These are phyloP conservation scores for Lithophane socia DNA, from an alignment of 2,888 invertebrate genomes.

Conservation along the genomic window DNA sequence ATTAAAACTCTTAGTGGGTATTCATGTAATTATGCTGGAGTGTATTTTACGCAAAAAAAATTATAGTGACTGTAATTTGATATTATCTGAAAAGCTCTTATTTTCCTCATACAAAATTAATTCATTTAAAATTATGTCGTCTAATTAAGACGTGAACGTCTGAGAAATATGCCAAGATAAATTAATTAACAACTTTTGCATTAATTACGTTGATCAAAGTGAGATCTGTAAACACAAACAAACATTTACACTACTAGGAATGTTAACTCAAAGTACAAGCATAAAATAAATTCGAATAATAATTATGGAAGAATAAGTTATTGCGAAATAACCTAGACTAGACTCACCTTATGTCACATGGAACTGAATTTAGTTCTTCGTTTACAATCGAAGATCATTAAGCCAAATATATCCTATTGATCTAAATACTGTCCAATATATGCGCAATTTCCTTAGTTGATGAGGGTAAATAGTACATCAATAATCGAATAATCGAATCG, in stretches of 20 bases:
- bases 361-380: neutral
- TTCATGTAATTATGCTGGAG: neutral
- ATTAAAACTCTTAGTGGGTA: neutral
- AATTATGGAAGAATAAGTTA: neutral
- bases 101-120: slow-evolving; percentile 15
- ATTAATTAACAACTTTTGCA: slow-evolving; percentile 33
- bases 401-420: slow-evolving; percentile 20
- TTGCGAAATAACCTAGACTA: neutral
- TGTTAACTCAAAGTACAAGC: neutral
- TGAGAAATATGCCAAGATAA: slow-evolving; percentile 22
- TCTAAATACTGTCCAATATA: slow-evolving; percentile 20
- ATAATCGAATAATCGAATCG: too few relatives aligned
- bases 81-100: slow-evolving; percentile 8
- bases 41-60: neutral
- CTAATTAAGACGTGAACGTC: slow-evolving; percentile 13
- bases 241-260: slow-evolving; percentile 2
- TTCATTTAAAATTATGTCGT: slow-evolving; percentile 29
- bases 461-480: slow-evolving; percentile 24
- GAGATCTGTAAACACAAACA: slow-evolving; percentile 19
- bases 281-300: neutral
- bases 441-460: slow-evolving; percentile 13
- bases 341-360: neutral
- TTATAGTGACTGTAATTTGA: neutral
- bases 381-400: slow-evolving; percentile 20
- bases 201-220: slow-evolving; percentile 42